A percentile compares a stretch with the other conserved stretches of the same genome.
Evolutionary conservation across 2,797 vertebrate genomes (phyloP).

Genomic region (Enteromius anoplus): DNA sequence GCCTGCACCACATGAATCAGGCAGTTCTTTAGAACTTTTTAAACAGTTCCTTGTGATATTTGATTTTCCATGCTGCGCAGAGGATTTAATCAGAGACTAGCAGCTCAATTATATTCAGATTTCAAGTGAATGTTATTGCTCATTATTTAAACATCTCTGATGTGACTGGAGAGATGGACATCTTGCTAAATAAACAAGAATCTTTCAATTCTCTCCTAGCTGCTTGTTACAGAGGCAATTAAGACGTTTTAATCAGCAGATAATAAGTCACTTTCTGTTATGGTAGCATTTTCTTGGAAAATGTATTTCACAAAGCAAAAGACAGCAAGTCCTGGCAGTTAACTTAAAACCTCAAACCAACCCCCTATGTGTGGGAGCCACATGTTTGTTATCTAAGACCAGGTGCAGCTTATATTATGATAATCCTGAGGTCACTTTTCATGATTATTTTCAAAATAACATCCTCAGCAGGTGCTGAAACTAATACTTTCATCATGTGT

Average conservation of each 20-base stretch:
- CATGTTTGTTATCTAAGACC: conserved; percentile 32
- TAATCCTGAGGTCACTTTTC: conserved; percentile 21
- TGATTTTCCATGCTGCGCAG: conserved; percentile 10
- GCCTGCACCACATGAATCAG: conserved; percentile 6
- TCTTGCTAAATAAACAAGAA: background rate
- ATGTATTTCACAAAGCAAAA: conserved; percentile 8
- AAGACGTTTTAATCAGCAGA: background rate
- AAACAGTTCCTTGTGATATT: conserved; percentile 28
- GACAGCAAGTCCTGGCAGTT: background rate
- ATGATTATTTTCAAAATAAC: conserved; percentile 38
- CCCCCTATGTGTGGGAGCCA: conserved; percentile 15
- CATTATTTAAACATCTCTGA: background rate
- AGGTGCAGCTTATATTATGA: conserved; percentile 28
- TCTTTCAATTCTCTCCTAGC: background rate
- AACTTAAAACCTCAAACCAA: conserved; percentile 13
- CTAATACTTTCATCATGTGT: conserved; percentile 17
- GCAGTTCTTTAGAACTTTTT: background rate
- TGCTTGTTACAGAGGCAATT: background rate
- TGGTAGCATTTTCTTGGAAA: background rate
- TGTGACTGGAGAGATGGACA: background rate
- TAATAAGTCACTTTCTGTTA: background rate
- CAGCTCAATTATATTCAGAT: background rate
- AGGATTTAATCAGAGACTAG: conserved; percentile 8
- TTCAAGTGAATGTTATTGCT: conserved; percentile 9
- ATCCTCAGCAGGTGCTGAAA: conserved; percentile 31